These are phyloP conservation scores for Lycodopsis pacificus DNA, from an alignment of 2,797 vertebrate species.

Conservation along the genomic window DNA sequence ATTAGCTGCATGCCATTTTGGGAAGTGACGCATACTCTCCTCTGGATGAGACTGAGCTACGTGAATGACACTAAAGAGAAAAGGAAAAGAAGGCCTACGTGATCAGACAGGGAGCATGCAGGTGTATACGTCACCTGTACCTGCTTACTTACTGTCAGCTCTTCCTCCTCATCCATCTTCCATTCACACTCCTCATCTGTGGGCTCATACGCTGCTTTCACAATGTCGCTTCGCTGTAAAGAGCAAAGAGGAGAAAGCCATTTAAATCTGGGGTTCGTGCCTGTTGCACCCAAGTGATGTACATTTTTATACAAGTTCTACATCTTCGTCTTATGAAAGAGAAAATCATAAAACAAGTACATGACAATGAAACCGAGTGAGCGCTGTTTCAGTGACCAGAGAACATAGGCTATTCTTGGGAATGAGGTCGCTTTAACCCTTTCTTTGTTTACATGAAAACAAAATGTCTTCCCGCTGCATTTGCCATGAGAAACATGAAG, in stretches of 20 bases:
- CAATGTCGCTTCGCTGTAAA: slow-evolving; percentile 94
- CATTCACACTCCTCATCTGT: slow-evolving; percentile 99
- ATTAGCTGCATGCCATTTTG: slow-evolving; percentile 15
- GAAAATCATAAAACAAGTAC: neutral
- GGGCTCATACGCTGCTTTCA: slow-evolving; percentile 97
- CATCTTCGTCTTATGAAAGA: neutral
- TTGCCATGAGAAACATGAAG: neutral
- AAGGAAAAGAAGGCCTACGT: neutral
- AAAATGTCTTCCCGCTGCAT: neutral
- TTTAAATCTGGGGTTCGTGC: neutral
- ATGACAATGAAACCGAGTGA: neutral
- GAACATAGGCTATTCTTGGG: neutral
- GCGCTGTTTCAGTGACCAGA: neutral
- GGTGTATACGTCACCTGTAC: slow-evolving; percentile 80
- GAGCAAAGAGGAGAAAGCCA: neutral
- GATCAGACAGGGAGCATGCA: slow-evolving; percentile 61
- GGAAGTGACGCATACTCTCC: neutral
- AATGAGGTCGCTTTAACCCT: neutral
- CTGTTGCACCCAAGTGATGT: no score
- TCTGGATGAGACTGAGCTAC: neutral
- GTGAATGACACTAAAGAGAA: neutral
- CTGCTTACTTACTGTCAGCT: slow-evolving; percentile 95
- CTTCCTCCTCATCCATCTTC: slow-evolving; percentile 95
- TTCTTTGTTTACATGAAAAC: slow-evolving; percentile 27
- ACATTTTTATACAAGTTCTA: no score